phyloP scores from a whole-genome alignment of 1,140 invertebrate species.

The Spodoptera frugiperda region DNA sequence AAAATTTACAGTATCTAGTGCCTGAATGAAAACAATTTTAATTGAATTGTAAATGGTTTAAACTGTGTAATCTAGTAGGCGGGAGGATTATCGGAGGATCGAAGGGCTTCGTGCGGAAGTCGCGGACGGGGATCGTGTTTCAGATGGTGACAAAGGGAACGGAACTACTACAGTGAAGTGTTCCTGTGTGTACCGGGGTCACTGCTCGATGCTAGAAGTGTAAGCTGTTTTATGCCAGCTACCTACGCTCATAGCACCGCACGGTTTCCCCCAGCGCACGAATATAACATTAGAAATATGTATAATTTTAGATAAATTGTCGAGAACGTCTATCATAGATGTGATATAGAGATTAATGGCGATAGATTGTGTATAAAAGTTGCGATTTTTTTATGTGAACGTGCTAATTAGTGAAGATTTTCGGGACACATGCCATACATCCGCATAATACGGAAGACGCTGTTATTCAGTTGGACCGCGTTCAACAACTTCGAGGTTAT shows the following conservation, averaged over 20 bases:
- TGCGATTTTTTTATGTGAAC: background rate
- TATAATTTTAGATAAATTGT: background rate
- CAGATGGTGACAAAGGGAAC: slow-evolving; percentile 68
- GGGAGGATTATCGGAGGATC: slow-evolving; percentile 67
- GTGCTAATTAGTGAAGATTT: slow-evolving; percentile 51
- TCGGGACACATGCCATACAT: slow-evolving; percentile 63
- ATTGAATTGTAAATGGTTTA: slow-evolving; percentile 46
- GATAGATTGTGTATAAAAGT: background rate
- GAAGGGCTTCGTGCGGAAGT: slow-evolving; percentile 80
- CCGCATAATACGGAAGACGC: slow-evolving; percentile 68
- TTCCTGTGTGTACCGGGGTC: slow-evolving; percentile 56
- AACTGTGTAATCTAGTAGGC: slow-evolving; percentile 62
- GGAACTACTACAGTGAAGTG: slow-evolving; percentile 64
- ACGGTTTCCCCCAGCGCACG: slow-evolving; percentile 1
- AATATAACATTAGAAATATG: background rate
- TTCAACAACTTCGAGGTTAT: slow-evolving; percentile 75
- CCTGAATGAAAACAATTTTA: background rate
- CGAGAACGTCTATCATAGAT: background rate
- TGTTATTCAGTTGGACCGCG: slow-evolving; percentile 72
- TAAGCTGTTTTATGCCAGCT: slow-evolving; percentile 18
- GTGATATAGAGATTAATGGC: background rate
- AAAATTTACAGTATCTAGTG: background rate
- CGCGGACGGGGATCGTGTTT: slow-evolving; percentile 72
- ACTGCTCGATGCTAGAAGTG: slow-evolving; percentile 38
- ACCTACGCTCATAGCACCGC: slow-evolving; percentile 24